A percentile compares a stretch with the other conserved stretches of the same genome.
phyloP scores from a whole-genome alignment of 2,888 invertebrate genomes.

The Seira ritae region DNA sequence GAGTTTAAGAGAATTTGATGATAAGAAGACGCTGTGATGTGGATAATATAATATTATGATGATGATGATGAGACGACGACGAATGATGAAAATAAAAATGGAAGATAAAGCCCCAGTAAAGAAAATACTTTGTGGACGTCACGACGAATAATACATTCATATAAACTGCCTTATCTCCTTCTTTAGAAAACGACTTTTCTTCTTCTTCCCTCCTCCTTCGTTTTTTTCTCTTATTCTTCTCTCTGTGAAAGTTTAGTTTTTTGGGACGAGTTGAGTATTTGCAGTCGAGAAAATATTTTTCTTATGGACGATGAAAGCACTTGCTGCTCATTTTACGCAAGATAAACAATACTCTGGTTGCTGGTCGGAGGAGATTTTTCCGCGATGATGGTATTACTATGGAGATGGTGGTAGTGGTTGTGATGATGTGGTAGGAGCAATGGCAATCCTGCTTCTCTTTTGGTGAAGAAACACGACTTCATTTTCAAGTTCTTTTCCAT shows the following conservation, averaged over 20 bases:
- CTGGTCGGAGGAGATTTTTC: no score
- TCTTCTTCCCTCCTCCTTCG: neutral
- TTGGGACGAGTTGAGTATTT: neutral
- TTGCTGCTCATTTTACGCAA: constrained; percentile 56
- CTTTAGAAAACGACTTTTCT: neutral
- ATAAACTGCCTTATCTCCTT: neutral
- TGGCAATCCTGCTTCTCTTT: no score
- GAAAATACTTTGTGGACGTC: no score
- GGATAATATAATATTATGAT: constrained; percentile 31
- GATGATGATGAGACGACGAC: constrained; percentile 13
- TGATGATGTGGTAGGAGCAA: no score
- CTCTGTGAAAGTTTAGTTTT: neutral
- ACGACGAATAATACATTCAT: constrained; percentile 15
- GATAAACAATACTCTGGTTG: constrained; percentile 42
- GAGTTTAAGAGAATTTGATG: constrained; percentile 25
- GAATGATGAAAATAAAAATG: constrained; percentile 14
- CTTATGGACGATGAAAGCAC: constrained; percentile 44
- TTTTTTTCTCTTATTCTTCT: neutral
- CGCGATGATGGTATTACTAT: no score
- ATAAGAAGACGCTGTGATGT: constrained; percentile 30
- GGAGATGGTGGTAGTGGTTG: no score
- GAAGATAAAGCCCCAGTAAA: neutral
- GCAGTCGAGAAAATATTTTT: constrained; percentile 30
- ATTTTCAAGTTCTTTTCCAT: constrained; percentile 42
- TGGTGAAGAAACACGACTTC: constrained; percentile 7